phyloP scores from a whole-genome alignment of 2,113 vertebrate genomes.

The Myotis davidii region DNA sequence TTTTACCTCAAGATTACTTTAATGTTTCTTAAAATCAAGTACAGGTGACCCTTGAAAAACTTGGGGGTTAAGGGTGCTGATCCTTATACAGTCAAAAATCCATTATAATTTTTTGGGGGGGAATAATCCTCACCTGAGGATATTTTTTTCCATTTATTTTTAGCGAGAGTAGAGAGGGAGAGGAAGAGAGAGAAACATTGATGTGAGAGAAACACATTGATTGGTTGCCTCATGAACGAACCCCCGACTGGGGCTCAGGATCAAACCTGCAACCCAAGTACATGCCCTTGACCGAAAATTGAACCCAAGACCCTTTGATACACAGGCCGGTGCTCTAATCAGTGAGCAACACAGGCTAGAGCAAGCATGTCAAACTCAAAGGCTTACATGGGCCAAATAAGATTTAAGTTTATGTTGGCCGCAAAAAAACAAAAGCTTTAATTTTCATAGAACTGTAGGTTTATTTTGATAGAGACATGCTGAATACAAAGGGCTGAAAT shows the following conservation, averaged over 20 bases:
- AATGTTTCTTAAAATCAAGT: not conserved
- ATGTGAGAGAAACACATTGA: not conserved
- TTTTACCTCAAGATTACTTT: constrained; percentile 1
- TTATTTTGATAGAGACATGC: no score
- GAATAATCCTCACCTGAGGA: not conserved
- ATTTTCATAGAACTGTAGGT: no score
- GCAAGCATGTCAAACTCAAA: no score
- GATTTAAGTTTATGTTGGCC: no score
- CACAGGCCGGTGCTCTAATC: not conserved
- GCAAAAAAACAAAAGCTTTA: no score
- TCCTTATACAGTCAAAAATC: not conserved
- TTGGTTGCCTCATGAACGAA: no score
- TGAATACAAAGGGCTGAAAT: no score
- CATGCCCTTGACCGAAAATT: no score
- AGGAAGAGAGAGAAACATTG: not conserved
- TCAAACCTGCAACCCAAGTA: no score
- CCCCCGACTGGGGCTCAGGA: no score
- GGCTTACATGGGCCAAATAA: no score
- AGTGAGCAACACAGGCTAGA: not conserved
- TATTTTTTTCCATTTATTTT: not conserved
- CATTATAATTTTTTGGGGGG: not conserved
- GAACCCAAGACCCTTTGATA: no score
- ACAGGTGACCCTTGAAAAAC: not conserved
- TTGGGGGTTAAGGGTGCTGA: not conserved
- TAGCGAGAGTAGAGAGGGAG: not conserved